Percentiles rank a stretch among this genome's conserved stretches.
These are phyloP conservation scores for Oncopeltus fasciatus DNA, from an alignment of 1,140 invertebrate genomes.

Conservation along the genomic window DNA sequence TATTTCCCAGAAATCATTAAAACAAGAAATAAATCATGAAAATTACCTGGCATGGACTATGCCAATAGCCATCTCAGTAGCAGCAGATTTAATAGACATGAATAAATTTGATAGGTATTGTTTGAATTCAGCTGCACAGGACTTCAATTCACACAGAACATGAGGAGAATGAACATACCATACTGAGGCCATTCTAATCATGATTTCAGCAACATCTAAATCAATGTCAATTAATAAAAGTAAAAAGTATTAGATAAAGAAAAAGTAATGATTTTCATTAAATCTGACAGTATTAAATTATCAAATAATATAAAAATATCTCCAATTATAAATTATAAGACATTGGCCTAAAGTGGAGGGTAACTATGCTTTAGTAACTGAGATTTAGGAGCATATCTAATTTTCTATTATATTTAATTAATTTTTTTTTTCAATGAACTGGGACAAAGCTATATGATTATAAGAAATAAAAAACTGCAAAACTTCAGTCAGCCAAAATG, in stretches of 20 bases:
- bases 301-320: too few relatives aligned
- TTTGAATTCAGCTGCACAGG: conserved; percentile 62
- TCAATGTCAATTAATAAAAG: not conserved
- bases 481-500: too few relatives aligned
- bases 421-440: too few relatives aligned
- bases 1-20: not conserved
- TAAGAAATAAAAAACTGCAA: too few relatives aligned
- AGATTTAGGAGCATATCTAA: too few relatives aligned
- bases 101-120: conserved; percentile 58
- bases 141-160: conserved; percentile 70
- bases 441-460: too few relatives aligned
- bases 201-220: conserved; percentile 34
- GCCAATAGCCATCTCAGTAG: conserved; percentile 84
- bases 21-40: not conserved
- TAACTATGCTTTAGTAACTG: too few relatives aligned
- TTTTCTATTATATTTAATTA: too few relatives aligned
- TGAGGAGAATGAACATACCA: conserved; percentile 84
- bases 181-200: conserved; percentile 73
- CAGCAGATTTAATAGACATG: conserved; percentile 70
- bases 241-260: not conserved
- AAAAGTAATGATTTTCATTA: too few relatives aligned
- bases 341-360: too few relatives aligned
- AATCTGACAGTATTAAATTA: too few relatives aligned
- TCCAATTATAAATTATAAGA: too few relatives aligned
- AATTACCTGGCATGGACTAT: conserved; percentile 55